A percentile compares a stretch with the other conserved stretches of the same genome.
These are phyloP conservation scores for Anticlea derivata DNA, from an alignment of 2,888 invertebrate genomes.

Conservation along the genomic window DNA sequence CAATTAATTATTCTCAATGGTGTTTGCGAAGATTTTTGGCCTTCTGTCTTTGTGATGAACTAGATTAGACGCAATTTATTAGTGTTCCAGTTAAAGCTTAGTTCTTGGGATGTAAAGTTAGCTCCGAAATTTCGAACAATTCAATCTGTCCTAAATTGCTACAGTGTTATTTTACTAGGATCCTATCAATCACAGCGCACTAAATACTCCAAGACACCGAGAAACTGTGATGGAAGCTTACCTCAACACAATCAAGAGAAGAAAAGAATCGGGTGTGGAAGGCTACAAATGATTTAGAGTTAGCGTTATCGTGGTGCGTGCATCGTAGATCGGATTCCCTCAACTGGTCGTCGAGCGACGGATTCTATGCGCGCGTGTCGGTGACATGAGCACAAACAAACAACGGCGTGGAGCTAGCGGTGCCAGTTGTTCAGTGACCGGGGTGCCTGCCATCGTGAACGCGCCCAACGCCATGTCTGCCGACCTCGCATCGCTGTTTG, in stretches of 20 bases:
- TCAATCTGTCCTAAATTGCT: constrained; percentile 43
- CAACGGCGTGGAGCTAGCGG: constrained; percentile 81
- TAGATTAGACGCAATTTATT: constrained; percentile 55
- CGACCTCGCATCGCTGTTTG: constrained; percentile 95
- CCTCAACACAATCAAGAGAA: constrained; percentile 61
- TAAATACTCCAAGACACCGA: constrained; percentile 38
- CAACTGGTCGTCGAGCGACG: constrained; percentile 64
- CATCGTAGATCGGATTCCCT: constrained; percentile 42
- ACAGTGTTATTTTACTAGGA: constrained; percentile 38
- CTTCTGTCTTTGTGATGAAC: constrained; percentile 61
- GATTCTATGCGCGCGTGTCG: constrained; percentile 74
- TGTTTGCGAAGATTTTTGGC: constrained; percentile 53
- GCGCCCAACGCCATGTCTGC: constrained; percentile 89
- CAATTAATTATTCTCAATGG: constrained; percentile 36
- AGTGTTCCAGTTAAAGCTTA: constrained; percentile 39
- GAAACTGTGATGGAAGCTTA: constrained; percentile 75
- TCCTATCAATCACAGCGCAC: constrained; percentile 50
- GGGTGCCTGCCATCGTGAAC: constrained; percentile 81
- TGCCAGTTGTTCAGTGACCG: constrained; percentile 80
- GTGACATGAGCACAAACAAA: constrained; percentile 83
- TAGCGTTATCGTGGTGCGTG: constrained; percentile 41
- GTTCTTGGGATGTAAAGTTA: constrained; percentile 38
- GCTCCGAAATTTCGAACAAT: constrained; percentile 25
- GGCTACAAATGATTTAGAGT: constrained; percentile 72
- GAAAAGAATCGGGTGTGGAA: constrained; percentile 71